Conservation (phyloP, 2,888 invertebrate species). For the Metacarcinus magister region DNA sequence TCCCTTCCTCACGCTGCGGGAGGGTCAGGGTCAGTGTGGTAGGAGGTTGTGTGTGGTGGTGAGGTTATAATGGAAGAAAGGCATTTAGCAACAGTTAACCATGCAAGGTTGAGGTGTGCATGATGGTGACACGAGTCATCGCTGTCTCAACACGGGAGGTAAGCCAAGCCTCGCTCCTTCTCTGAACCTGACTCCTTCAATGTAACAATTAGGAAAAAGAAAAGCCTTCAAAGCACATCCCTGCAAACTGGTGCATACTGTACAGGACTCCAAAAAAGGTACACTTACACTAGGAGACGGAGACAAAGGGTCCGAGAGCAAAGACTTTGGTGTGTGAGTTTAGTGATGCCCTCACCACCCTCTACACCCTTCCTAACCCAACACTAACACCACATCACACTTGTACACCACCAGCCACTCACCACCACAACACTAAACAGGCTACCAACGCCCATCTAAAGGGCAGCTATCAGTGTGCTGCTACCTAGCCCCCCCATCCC, state of each 20-base stretch:
- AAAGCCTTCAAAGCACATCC: constrained; percentile 19
- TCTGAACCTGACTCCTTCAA: constrained; percentile 33
- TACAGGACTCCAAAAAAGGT: not conserved
- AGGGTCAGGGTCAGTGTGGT: not conserved
- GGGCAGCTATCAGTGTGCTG: not conserved
- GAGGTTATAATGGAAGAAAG: constrained; percentile 2
- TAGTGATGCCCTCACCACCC: not conserved
- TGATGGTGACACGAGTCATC: not conserved
- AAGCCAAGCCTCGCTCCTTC: constrained; percentile 52
- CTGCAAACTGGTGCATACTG: constrained; percentile 4
- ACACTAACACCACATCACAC: not conserved
- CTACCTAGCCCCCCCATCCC: not conserved
- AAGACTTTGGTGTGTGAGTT: not conserved
- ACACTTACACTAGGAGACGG: not conserved
- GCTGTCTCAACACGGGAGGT: constrained; percentile 12
- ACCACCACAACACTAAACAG: not conserved
- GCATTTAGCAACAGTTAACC: constrained; percentile 42
- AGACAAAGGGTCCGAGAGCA: not conserved
- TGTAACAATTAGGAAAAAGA: not conserved
- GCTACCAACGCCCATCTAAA: not conserved
- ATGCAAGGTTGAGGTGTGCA: constrained; percentile 61
- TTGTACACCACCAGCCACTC: constrained; percentile 32
- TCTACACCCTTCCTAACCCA: not conserved
- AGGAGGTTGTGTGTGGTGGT: not conserved
- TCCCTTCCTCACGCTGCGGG: constrained; percentile 74